phyloP scores from a whole-genome alignment of 2,888 invertebrate species.

The Onchidella celtica region DNA sequence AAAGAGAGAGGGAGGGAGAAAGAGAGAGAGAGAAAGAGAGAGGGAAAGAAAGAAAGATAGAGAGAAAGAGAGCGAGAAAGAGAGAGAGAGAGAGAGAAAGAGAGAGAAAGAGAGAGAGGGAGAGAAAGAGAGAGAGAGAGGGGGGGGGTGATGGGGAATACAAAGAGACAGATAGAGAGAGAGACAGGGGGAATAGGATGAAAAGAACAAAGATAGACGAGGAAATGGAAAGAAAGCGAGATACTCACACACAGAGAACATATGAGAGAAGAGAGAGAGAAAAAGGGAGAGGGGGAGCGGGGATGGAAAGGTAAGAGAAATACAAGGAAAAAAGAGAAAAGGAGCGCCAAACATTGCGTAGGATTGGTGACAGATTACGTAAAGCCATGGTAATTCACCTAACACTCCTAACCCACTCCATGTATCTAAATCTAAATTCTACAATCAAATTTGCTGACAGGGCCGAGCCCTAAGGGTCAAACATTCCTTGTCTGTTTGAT shows the following conservation, averaged over 20 bases:
- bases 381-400: too few species aligned
- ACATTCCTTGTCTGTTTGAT: too few species aligned
- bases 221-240: conserved; percentile 19
- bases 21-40: background rate
- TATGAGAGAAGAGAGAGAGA: conserved; percentile 15
- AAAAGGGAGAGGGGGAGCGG: background rate
- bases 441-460: too few species aligned
- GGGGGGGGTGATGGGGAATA: background rate
- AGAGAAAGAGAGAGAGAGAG: conserved; percentile 24
- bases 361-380: too few species aligned
- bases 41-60: too few species aligned
- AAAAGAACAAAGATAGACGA: background rate
- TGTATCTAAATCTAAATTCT: too few species aligned
- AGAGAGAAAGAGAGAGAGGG: background rate
- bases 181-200: conserved; percentile 1
- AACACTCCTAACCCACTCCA: too few species aligned
- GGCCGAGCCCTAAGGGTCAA: too few species aligned
- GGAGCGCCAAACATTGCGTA: too few species aligned
- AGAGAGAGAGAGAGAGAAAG: background rate
- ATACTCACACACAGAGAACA: background rate
- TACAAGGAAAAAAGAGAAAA: background rate
- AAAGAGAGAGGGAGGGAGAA: background rate
- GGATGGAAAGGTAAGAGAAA: background rate
- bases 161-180: conserved; percentile 15
- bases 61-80: too few species aligned